Conservation (phyloP, 92 coral and sea anemone genomes). For the Porites divaricata region DNA sequence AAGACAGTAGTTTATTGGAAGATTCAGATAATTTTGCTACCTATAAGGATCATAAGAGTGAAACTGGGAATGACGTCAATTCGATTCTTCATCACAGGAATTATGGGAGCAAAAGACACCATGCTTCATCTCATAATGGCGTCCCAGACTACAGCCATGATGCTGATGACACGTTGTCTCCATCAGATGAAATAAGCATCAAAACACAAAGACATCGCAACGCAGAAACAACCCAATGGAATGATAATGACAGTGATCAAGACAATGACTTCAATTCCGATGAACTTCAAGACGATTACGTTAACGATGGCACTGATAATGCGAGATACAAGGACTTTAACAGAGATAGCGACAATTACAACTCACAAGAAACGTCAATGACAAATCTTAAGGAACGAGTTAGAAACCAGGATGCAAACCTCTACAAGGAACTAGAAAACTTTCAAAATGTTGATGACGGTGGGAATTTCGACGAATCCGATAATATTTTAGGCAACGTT, state of each 20-base stretch:
- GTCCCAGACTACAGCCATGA: neutral
- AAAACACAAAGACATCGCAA: neutral
- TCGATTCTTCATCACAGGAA: slow-evolving; percentile 1
- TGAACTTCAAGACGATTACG: neutral
- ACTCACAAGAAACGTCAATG: slow-evolving; percentile 1
- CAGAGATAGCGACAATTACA: neutral
- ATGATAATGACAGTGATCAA: neutral
- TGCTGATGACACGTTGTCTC: neutral
- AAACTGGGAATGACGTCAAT: neutral
- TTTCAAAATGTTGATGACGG: slow-evolving; percentile 19
- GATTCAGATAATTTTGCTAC: slow-evolving; percentile 2
- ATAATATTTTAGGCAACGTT: neutral
- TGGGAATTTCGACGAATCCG: slow-evolving; percentile 11
- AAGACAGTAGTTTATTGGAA: slow-evolving; percentile 21
- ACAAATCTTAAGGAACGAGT: slow-evolving; percentile 21
- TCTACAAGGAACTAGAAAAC: slow-evolving; percentile 25
- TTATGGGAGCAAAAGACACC: slow-evolving; percentile 11
- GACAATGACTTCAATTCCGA: neutral
- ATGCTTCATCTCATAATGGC: neutral
- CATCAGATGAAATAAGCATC: neutral
- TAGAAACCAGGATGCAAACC: slow-evolving; percentile 24
- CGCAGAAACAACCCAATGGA: slow-evolving; percentile 6
- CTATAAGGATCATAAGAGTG: slow-evolving; percentile 24
- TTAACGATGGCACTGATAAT: neutral
- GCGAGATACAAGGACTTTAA: neutral